phyloP scores from a whole-genome alignment of 2,888 invertebrate genomes.

The Chymomyza fuscimana region DNA sequence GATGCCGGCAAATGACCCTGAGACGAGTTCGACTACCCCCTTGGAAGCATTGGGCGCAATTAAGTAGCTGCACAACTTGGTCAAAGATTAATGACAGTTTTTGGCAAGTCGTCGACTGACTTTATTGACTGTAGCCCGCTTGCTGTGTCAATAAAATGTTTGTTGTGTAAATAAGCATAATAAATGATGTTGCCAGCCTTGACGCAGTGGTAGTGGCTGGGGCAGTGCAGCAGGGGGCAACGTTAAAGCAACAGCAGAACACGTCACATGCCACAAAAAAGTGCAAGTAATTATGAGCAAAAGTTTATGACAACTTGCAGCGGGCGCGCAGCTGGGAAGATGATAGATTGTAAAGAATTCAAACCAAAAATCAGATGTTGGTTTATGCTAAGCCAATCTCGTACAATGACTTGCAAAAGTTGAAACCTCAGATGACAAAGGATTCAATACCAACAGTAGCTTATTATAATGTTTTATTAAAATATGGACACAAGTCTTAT shows the following conservation, averaged over 20 bases:
- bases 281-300: constrained; percentile 63
- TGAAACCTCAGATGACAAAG: not conserved
- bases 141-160: constrained; percentile 67
- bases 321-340: not conserved
- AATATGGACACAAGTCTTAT: too few species aligned
- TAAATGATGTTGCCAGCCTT: constrained; percentile 54
- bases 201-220: constrained; percentile 1
- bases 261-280: constrained; percentile 39
- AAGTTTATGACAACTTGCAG: constrained; percentile 61
- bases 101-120: constrained; percentile 44
- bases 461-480: too few species aligned
- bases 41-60: constrained; percentile 49
- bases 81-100: constrained; percentile 64
- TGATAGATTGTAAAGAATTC: not conserved
- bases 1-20: constrained; percentile 46
- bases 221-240: not conserved
- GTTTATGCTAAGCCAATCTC: not conserved
- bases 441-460: too few species aligned
- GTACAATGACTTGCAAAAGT: not conserved
- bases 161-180: constrained; percentile 63
- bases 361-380: not conserved
- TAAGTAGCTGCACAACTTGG: constrained; percentile 65
- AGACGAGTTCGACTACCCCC: constrained; percentile 41
- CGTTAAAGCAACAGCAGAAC: not conserved
- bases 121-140: constrained; percentile 50